phyloP scores from a whole-genome alignment of 2,888 invertebrate species.

The Lymantria monacha region DNA sequence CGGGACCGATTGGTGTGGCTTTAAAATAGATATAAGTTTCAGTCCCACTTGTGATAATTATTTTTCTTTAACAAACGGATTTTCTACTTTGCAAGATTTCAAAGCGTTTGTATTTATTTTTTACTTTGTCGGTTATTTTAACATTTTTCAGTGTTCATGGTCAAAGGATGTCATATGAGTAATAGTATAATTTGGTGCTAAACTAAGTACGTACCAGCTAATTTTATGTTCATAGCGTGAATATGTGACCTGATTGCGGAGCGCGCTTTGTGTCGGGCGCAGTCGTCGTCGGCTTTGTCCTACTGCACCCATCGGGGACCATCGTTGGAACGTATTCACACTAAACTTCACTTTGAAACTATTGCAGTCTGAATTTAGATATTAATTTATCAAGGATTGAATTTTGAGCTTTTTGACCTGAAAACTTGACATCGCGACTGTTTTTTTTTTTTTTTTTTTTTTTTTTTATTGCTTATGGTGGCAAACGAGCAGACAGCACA shows the following conservation, averaged over 20 bases:
- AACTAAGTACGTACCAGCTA: slow-evolving; percentile 13
- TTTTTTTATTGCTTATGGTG: too few relatives aligned
- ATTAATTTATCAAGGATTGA: background rate
- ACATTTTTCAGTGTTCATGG: too few relatives aligned
- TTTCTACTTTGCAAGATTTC: too few relatives aligned
- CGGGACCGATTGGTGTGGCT: too few relatives aligned
- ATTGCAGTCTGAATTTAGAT: background rate
- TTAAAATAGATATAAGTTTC: too few relatives aligned
- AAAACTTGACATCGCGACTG: background rate
- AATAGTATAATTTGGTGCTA: background rate
- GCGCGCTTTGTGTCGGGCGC: slow-evolving; percentile 29
- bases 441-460: too few relatives aligned
- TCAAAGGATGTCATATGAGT: too few relatives aligned
- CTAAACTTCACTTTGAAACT: slow-evolving; percentile 14
- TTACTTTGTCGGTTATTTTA: too few relatives aligned
- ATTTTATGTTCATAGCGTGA: slow-evolving; percentile 21
- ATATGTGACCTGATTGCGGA: slow-evolving; percentile 33
- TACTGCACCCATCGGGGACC: slow-evolving; percentile 8
- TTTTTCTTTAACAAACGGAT: too few relatives aligned
- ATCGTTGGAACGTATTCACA: slow-evolving; percentile 26
- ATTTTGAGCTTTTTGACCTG: background rate
- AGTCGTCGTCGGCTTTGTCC: slow-evolving; percentile 25
- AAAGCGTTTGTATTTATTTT: too few relatives aligned
- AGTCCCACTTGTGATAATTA: too few relatives aligned
- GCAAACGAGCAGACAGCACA: too few relatives aligned